These are phyloP conservation scores for Polydrusus cervinus DNA, from an alignment of 2,888 invertebrate genomes.

Conservation along the genomic window DNA sequence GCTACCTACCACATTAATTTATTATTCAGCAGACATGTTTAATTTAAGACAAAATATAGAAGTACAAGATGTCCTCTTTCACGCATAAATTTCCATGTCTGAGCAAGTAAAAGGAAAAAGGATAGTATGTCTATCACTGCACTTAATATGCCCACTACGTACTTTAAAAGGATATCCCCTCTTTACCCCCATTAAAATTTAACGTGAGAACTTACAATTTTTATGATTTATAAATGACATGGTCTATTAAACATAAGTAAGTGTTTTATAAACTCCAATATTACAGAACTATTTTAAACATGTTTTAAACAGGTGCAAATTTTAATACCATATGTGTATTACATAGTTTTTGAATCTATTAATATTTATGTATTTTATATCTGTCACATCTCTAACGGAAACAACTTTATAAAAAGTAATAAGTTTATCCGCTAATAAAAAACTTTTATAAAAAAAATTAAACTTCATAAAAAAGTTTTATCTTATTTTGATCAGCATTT, in stretches of 20 bases:
- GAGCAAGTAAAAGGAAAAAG: neutral
- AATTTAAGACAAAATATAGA: neutral
- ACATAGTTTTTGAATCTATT: neutral
- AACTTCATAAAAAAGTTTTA: too few relatives aligned
- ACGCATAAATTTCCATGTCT: neutral
- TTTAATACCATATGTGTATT: neutral
- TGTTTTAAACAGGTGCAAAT: neutral
- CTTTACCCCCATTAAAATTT: neutral
- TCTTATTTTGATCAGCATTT: too few relatives aligned
- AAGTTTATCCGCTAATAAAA: too few relatives aligned
- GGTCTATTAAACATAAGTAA: constrained; percentile 1
- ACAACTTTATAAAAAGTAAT: constrained; percentile 12
- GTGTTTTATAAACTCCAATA: neutral
- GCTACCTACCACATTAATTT: too few relatives aligned
- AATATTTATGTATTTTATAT: constrained; percentile 10
- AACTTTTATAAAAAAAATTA: neutral
- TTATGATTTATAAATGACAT: constrained; percentile 1
- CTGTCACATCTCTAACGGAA: constrained; percentile 27
- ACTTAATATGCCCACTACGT: neutral
- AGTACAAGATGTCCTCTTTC: neutral
- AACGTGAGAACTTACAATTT: neutral
- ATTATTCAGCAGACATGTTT: neutral
- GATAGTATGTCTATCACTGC: neutral
- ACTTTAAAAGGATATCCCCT: constrained; percentile 10
- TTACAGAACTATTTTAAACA: neutral